Evolutionary conservation across 2,113 vertebrate species (phyloP).

Genomic region (Phylloscopus trochiloides): DNA sequence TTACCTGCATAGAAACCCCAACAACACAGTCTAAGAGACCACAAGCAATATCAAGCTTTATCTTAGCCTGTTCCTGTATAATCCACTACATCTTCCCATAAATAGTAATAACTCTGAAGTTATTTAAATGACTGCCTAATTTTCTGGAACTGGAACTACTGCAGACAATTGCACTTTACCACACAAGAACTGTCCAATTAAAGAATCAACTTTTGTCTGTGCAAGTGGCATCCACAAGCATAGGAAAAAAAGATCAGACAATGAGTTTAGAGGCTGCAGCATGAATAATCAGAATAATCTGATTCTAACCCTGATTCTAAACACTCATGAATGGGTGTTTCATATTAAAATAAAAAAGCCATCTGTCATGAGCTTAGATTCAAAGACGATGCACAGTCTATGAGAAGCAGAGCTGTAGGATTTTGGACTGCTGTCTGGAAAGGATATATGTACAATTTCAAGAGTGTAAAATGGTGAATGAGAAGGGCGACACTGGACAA

Average conservation of each 20-base stretch:
- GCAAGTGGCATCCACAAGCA: constrained; percentile 23
- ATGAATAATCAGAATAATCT: constrained; percentile 21
- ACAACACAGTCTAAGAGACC: background rate
- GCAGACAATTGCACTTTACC: constrained; percentile 18
- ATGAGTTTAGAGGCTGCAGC: background rate
- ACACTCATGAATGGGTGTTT: background rate
- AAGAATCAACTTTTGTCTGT: constrained; percentile 28
- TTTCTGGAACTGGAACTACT: background rate
- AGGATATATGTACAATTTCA: background rate
- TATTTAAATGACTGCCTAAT: background rate
- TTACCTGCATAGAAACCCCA: background rate
- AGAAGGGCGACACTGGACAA: background rate
- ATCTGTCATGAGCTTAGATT: background rate
- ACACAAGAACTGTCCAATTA: constrained; percentile 4
- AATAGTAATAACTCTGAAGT: background rate
- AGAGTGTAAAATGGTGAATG: background rate
- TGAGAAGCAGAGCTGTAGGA: background rate
- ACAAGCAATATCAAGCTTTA: background rate
- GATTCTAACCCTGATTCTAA: background rate
- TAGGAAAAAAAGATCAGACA: background rate
- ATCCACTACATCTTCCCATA: background rate
- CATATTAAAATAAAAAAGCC: background rate
- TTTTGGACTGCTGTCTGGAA: background rate
- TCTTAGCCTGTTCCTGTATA: background rate
- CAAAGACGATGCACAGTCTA: background rate